phyloP scores from a whole-genome alignment of 2,797 vertebrate species.

The Allobates femoralis region DNA sequence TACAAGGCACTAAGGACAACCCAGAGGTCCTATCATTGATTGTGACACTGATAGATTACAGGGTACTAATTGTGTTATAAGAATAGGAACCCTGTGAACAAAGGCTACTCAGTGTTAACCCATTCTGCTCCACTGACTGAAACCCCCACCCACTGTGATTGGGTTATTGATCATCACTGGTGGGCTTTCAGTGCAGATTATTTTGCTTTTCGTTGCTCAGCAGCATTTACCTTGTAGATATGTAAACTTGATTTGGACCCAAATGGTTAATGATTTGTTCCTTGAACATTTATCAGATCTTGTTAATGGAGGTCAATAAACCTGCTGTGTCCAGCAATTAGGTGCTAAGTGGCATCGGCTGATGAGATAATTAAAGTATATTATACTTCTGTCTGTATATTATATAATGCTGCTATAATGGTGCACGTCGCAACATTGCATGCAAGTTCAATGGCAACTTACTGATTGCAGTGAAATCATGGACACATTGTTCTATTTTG shows the following conservation, averaged over 20 bases:
- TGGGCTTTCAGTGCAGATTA: not conserved
- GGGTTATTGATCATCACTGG: not conserved
- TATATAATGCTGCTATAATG: too few species aligned
- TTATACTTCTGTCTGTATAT: too few species aligned
- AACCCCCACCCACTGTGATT: conserved; percentile 2
- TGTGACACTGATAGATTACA: conserved; percentile 70
- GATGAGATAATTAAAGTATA: not conserved
- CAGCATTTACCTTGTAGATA: not conserved
- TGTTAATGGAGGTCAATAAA: not conserved
- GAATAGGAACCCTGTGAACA: conserved; percentile 64
- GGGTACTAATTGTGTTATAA: conserved; percentile 72
- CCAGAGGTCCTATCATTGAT: conserved; percentile 68
- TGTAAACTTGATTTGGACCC: not conserved
- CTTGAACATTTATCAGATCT: not conserved
- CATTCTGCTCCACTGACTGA: not conserved
- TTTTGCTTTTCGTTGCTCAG: not conserved
- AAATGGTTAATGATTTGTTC: not conserved
- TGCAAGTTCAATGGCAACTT: too few species aligned
- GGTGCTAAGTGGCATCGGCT: not conserved
- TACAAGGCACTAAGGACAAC: conserved; percentile 64
- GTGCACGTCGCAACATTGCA: too few species aligned
- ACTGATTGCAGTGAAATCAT: too few species aligned
- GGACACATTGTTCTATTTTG: too few species aligned
- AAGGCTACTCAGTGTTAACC: conserved; percentile 9
- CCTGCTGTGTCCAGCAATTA: not conserved